These are phyloP conservation scores for Stenotaenia linearis DNA, from an alignment of 2,888 invertebrate species.

Conservation along the genomic window DNA sequence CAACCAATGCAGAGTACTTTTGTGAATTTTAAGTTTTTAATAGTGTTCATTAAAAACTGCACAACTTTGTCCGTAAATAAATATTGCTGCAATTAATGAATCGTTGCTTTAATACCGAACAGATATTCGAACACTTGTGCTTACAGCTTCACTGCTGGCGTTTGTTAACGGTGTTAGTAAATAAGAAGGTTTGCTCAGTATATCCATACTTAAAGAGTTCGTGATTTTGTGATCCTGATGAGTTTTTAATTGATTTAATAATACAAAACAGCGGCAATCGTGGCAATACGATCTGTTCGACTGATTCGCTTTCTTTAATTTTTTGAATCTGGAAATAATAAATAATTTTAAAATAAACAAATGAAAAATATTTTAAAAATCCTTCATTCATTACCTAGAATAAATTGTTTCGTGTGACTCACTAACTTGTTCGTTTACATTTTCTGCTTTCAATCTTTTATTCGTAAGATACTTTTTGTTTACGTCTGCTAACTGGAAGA, in stretches of 20 bases:
- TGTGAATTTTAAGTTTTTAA: constrained; percentile 41
- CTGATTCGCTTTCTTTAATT: constrained; percentile 36
- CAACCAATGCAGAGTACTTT: constrained; percentile 76
- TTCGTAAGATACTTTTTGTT: constrained; percentile 46
- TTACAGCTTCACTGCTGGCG: constrained; percentile 67
- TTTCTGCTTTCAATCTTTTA: constrained; percentile 50
- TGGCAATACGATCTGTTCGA: constrained; percentile 42
- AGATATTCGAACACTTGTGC: not conserved
- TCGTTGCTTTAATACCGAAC: not conserved
- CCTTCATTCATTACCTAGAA: not conserved
- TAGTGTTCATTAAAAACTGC: constrained; percentile 54
- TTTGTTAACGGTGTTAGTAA: constrained; percentile 64
- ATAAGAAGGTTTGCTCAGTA: constrained; percentile 42
- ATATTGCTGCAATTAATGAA: constrained; percentile 56
- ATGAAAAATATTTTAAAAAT: not conserved
- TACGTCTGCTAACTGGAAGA: constrained; percentile 58
- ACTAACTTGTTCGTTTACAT: constrained; percentile 49
- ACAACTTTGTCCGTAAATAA: constrained; percentile 68
- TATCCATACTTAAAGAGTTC: constrained; percentile 38
- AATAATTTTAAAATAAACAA: not conserved
- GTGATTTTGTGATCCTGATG: constrained; percentile 42
- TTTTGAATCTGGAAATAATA: constrained; percentile 53
- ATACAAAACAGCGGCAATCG: constrained; percentile 44
- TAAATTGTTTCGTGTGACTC: constrained; percentile 51
- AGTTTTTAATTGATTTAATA: constrained; percentile 39